phyloP scores from a whole-genome alignment of 2,888 invertebrate species.

The Emesis russula region DNA sequence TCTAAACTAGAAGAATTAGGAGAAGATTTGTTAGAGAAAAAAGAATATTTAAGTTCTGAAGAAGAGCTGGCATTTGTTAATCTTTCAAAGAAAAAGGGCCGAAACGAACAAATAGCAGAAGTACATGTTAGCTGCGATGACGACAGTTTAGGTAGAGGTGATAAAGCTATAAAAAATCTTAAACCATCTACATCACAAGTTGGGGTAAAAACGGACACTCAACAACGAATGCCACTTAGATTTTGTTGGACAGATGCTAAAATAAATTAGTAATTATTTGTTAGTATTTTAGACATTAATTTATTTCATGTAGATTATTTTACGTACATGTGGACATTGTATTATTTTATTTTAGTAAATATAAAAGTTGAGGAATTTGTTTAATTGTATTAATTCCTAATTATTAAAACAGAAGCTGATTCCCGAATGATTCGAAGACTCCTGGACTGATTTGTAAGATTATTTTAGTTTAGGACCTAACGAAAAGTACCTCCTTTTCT shows the following conservation, averaged over 20 bases:
- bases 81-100: constrained; percentile 86
- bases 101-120: constrained; percentile 81
- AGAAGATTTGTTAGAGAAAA: constrained; percentile 90
- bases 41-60: constrained; percentile 90
- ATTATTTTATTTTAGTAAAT: no score
- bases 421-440: no score
- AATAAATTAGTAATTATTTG: constrained; percentile 77
- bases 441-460: no score
- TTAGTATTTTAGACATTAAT: not conserved
- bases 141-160: constrained; percentile 88
- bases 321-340: no score
- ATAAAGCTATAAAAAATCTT: constrained; percentile 86
- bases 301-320: not conserved
- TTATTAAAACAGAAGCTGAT: no score
- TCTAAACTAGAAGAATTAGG: constrained; percentile 92
- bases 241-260: constrained; percentile 94
- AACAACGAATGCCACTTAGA: constrained; percentile 91
- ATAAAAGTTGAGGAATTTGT: no score
- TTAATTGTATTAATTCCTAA: no score
- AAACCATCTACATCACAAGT: constrained; percentile 71
- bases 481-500: no score
- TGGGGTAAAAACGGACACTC: constrained; percentile 90
- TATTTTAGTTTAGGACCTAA: no score
- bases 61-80: constrained; percentile 90
- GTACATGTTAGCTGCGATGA: constrained; percentile 22